Evolutionary conservation across 1,140 invertebrate genomes (phyloP), one percentile per base, ranked within the genome.

Genomic region (Alviniconcha marisindica): DNA sequence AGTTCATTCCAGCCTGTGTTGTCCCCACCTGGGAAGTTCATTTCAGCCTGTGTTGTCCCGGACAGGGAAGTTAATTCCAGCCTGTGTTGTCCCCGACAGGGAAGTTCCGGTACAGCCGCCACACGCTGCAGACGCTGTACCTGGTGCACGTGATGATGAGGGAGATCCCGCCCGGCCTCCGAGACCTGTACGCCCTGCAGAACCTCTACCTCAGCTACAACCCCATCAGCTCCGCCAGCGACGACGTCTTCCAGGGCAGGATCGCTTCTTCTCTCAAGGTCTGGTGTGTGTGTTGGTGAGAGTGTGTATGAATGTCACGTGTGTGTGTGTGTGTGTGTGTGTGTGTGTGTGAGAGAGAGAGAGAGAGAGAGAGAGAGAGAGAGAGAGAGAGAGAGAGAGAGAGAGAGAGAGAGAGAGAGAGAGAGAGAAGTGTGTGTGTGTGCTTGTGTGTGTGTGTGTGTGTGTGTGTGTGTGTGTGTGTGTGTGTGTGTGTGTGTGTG

Each of bases 171-270:
- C 38, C 2, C n/a, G 77, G 77, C 24, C 40, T 80, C 14, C 12
- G 54, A 33, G 60, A 83, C 31, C 60, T 79, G 36, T 60, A 44
- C 2, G 60, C 77, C 42, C 42, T 83, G 40, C 60, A 71, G 42
- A 73, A 78, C 28, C 82, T 83, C 42, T 79, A 83, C 69, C 60
- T 83, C 42, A 66, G 76, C 31, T 73, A 77, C 33, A 83, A 83
- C 63, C 82, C 74, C 28, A 83, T 83, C 44, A 40, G 28, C n/a
- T 60, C 82, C 21, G 63, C 82, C 31, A 48, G 73, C 7, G 44
- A 24, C n/a, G 77, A 79, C 51, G 82, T 79, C 14, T 83, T 83
- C 77, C 18, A 69, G 42, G 76, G 82, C 63, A 38, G 60, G 4
- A 66, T 80, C 28, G 18, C 56, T 28, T 42, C 0, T n/a, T 80